phyloP scores from a whole-genome alignment of 1,140 invertebrate species.

The Mya arenaria region DNA sequence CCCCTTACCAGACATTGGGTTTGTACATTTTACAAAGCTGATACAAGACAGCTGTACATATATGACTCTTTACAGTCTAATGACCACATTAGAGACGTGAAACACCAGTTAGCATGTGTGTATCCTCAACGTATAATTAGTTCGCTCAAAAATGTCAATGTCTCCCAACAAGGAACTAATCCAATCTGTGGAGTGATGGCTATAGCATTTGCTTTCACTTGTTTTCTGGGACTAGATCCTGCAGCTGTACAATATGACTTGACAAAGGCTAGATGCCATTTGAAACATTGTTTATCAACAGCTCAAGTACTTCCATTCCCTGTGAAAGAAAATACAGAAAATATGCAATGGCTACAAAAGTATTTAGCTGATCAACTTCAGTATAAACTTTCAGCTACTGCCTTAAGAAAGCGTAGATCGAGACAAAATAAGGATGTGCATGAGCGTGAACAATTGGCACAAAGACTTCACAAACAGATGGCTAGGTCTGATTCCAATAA shows the following conservation, averaged over 20 bases:
- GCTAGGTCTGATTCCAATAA: too few relatives aligned
- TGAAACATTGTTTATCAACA: background rate
- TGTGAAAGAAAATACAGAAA: background rate
- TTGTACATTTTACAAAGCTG: background rate
- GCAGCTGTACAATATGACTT: background rate
- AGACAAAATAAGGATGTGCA: background rate
- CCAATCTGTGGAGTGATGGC: conserved; percentile 21
- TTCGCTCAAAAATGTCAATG: background rate
- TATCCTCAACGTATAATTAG: background rate
- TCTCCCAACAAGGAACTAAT: background rate
- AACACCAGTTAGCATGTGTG: background rate
- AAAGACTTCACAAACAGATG: too few relatives aligned
- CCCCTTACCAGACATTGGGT: conserved; percentile 1
- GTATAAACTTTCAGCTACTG: background rate
- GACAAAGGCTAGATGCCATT: background rate
- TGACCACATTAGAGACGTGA: background rate
- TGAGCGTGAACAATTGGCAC: background rate
- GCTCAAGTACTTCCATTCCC: background rate
- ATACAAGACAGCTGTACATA: background rate
- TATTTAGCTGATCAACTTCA: background rate
- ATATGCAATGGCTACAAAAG: background rate
- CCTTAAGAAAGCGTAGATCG: background rate
- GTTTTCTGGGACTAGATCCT: background rate
- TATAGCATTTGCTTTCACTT: background rate
- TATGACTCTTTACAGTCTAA: background rate